phyloP scores from a whole-genome alignment of 1,140 invertebrate species.

The Camponotus floridanus region DNA sequence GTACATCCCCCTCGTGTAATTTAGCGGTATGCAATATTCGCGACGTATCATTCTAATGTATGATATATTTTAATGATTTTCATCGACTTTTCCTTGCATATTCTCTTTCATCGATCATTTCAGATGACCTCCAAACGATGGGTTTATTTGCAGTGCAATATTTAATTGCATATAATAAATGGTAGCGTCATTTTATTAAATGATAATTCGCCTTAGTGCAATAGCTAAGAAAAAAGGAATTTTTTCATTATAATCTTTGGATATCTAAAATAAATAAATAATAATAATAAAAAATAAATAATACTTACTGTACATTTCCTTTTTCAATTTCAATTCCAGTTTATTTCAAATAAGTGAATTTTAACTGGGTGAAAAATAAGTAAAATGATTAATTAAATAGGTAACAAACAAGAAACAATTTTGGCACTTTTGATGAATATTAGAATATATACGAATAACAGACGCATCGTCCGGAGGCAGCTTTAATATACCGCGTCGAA shows the following conservation, averaged over 20 bases:
- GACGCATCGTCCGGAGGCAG: background rate
- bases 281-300: no score
- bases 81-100: background rate
- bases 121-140: background rate
- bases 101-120: slow-evolving; percentile 19
- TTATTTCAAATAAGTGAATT: background rate
- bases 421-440: background rate
- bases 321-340: background rate
- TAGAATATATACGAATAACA: background rate
- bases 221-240: no score
- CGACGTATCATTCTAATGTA: slow-evolving; percentile 16
- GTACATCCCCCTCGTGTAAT: slow-evolving; percentile 24
- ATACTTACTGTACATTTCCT: background rate
- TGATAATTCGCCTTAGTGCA: no score
- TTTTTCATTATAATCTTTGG: no score
- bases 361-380: background rate
- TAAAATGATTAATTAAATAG: background rate
- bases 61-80: slow-evolving; percentile 36
- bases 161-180: background rate
- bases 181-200: background rate
- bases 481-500: background rate
- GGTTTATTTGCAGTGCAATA: slow-evolving; percentile 1
- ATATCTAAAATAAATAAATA: background rate
- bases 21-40: background rate
- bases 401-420: background rate